Conservation (phyloP, 2,888 invertebrate species). For the Tetanocera ferruginea region DNA sequence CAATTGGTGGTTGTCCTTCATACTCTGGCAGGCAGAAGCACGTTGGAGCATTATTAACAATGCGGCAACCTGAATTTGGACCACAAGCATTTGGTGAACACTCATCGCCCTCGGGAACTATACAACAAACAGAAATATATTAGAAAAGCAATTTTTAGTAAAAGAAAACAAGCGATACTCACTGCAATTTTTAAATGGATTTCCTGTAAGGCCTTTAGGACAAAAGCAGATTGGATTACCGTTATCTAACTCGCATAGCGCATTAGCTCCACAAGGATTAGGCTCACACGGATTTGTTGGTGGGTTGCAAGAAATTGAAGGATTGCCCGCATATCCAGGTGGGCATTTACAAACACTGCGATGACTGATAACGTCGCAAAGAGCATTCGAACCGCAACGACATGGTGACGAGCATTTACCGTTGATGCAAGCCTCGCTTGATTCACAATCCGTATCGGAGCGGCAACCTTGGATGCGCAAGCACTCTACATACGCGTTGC, state of each 20-base stretch:
- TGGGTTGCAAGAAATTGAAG: conserved; percentile 78
- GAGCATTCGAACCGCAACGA: conserved; percentile 83
- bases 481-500: conserved; percentile 84
- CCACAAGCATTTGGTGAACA: conserved; percentile 89
- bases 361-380: conserved; percentile 86
- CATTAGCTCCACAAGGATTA: conserved; percentile 89
- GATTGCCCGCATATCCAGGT: conserved; percentile 85
- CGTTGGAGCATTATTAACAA: conserved; percentile 80
- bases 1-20: conserved; percentile 85
- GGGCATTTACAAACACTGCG: conserved; percentile 85
- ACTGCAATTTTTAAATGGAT: conserved; percentile 92
- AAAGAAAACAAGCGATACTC: conserved; percentile 71
- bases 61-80: conserved; percentile 84
- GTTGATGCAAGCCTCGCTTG: conserved; percentile 83
- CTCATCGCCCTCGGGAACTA: conserved; percentile 90
- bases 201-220: conserved; percentile 89
- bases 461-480: conserved; percentile 78
- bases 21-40: conserved; percentile 92
- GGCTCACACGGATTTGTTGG: conserved; percentile 85
- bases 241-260: conserved; percentile 86
- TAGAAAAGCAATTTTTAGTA: not conserved
- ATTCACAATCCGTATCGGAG: conserved; percentile 79
- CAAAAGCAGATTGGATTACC: conserved; percentile 91
- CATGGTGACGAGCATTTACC: conserved; percentile 83
- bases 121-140: conserved; percentile 58